Evolutionary conservation across 2,888 invertebrate genomes (phyloP).

Genomic region (Sclerodermus sp.): DNA sequence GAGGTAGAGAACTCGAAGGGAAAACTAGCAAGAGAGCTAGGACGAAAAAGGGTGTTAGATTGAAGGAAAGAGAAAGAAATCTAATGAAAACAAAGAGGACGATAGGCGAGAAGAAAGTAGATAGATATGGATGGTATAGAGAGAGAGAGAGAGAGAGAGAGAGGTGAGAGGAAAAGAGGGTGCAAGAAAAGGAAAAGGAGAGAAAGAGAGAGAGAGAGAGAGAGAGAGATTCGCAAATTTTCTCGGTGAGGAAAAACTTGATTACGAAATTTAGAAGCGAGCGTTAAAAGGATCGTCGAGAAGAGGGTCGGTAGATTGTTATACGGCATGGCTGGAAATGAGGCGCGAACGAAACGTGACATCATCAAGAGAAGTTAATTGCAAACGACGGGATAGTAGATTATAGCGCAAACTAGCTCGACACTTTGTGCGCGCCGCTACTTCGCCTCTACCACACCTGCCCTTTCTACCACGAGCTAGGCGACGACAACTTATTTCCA

Average conservation of each 20-base stretch:
- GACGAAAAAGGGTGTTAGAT: neutral
- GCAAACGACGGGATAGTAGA: slow-evolving; percentile 49
- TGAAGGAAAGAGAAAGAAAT: slow-evolving; percentile 5
- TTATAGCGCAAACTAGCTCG: slow-evolving; percentile 49
- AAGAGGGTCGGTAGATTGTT: slow-evolving; percentile 40
- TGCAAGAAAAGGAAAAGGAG: slow-evolving; percentile 8
- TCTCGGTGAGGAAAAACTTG: slow-evolving; percentile 49
- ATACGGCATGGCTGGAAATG: slow-evolving; percentile 46
- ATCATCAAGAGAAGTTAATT: slow-evolving; percentile 52
- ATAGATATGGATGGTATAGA: neutral
- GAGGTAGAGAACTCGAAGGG: neutral
- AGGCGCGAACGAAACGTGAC: slow-evolving; percentile 52
- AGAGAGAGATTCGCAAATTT: slow-evolving; percentile 45
- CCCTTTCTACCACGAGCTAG: slow-evolving; percentile 10
- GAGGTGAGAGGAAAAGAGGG: neutral
- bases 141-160: slow-evolving; percentile 2
- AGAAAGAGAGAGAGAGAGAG: slow-evolving; percentile 12
- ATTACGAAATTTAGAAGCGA: slow-evolving; percentile 51
- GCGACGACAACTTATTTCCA: neutral
- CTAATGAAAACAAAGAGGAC: neutral
- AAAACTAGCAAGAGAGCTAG: neutral
- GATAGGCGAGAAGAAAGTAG: slow-evolving; percentile 4
- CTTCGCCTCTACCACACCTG: slow-evolving; percentile 14
- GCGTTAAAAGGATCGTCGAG: slow-evolving; percentile 46
- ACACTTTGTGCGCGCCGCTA: slow-evolving; percentile 36